Base-by-base conservation (phyloP, 2,797 vertebrate species). In the Neosalanx taihuensis region DNA sequence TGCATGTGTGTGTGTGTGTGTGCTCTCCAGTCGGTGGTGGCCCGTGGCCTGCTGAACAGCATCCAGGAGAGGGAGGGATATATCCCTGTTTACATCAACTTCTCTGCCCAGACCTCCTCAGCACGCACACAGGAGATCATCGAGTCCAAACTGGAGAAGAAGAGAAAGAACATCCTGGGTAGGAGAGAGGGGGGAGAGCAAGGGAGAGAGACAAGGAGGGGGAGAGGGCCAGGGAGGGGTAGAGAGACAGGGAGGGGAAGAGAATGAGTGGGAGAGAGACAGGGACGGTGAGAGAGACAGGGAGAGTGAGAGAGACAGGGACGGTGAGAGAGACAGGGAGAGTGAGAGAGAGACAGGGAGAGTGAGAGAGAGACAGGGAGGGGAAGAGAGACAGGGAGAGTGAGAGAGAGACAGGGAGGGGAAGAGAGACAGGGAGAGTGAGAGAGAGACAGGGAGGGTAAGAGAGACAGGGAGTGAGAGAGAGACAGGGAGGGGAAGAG, bases 141-240 rank as follows among this genome's bases (percentile, higher is more conserved):
- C 71, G 94, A 96, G 84, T 95, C 92, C 70, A 96, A 95, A 81
- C 79, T 94, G 80, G 93, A 96, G 84, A 95, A 94, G 81, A 96
- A 94, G 84, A 90, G 93, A 76, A 97, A 94, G 83, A 95, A 94
- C 70, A 83, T 95, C 56, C 85, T 95, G 76, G 93, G 92, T 94
- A 78, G 30, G 41, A 31, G 4, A 58, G 20, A 64, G 4, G 7
- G n/a, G 6, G 51, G 6, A 37, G 29, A 35, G 59, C 41, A 5
- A 63, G 30, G 31, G 29, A 29, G 35, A 10, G n/a, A 37, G 67
- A 74, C 31, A 56, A 5, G 10, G 18, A 0, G 5, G 17, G 30
- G 29, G n/a, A 20, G 7, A 29, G n/a, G 10, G 5, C 13, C 0
- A 10, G 18, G 5, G 15, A 20, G 3, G 7, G 56, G 4, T n/a